Percentiles rank a stretch among this genome's conserved stretches.
Evolutionary conservation across 2,888 invertebrate species (phyloP).

Genomic region (Oscheius sp.): DNA sequence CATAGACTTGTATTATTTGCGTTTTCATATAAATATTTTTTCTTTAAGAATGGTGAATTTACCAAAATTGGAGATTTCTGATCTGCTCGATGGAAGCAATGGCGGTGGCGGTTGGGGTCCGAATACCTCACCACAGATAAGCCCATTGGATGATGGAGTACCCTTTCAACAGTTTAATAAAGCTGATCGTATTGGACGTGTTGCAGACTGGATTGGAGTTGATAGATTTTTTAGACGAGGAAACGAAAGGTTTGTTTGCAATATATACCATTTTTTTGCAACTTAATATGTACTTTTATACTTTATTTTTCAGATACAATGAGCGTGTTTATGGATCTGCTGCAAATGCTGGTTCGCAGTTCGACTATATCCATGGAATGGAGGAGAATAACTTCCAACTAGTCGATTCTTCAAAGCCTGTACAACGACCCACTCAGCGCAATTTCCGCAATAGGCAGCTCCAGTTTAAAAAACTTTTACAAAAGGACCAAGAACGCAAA

Average conservation of each 20-base stretch:
- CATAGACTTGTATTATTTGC: too few species aligned
- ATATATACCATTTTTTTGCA: slow-evolving; percentile 18
- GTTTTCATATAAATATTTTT: too few species aligned
- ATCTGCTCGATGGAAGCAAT: slow-evolving; percentile 32
- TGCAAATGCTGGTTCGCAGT: slow-evolving; percentile 81
- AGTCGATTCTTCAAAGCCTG: slow-evolving; percentile 82
- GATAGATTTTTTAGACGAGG: slow-evolving; percentile 83
- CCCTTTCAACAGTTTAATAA: slow-evolving; percentile 98
- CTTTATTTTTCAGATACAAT: slow-evolving; percentile 59
- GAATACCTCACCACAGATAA: slow-evolving; percentile 11
- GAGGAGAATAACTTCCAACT: slow-evolving; percentile 98
- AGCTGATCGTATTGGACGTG: slow-evolving; percentile 95
- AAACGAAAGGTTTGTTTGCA: slow-evolving; percentile 76
- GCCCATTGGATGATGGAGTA: slow-evolving; percentile 77
- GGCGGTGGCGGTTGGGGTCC: slow-evolving; percentile 55
- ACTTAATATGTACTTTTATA: neutral
- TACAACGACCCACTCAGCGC: slow-evolving; percentile 51
- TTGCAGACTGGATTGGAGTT: slow-evolving; percentile 92
- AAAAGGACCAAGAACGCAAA: slow-evolving; percentile 69
- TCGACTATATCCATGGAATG: slow-evolving; percentile 98
- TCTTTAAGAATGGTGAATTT: slow-evolving; percentile 11
- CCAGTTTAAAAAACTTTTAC: slow-evolving; percentile 61
- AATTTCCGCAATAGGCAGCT: slow-evolving; percentile 62
- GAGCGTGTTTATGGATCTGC: slow-evolving; percentile 69
- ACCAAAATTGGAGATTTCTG: slow-evolving; percentile 17